Evolutionary conservation across 2,888 invertebrate genomes (phyloP).

Genomic region (Acanthosepion pharaonis): DNA sequence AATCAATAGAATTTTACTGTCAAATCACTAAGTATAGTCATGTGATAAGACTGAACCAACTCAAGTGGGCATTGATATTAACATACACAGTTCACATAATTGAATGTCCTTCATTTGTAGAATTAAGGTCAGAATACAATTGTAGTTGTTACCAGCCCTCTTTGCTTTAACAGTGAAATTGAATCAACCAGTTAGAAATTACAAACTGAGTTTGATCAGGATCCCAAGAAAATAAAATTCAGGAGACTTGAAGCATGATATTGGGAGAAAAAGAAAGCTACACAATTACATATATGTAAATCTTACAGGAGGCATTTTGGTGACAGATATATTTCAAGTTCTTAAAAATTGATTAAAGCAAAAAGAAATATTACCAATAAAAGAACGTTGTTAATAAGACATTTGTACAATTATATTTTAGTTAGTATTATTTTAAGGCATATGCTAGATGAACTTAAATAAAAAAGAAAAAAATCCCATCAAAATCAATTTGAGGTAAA

Average conservation of each 20-base stretch:
- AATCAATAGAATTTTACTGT: conserved; percentile 42
- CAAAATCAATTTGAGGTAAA: neutral
- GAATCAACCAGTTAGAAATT: neutral
- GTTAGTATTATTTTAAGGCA: neutral
- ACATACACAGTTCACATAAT: neutral
- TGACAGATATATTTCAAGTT: neutral
- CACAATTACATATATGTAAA: neutral
- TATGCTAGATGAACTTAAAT: neutral
- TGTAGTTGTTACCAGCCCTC: neutral
- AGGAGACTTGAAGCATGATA: neutral
- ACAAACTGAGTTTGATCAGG: neutral
- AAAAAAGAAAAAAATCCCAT: neutral
- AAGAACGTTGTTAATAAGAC: neutral
- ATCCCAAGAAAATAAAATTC: neutral
- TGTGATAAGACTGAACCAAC: conserved; percentile 34
- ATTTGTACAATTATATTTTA: neutral
- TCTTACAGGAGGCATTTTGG: neutral
- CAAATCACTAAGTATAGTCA: conserved; percentile 44
- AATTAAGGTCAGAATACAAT: conserved; percentile 33
- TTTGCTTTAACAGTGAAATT: neutral
- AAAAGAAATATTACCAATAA: neutral
- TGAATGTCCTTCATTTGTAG: conserved; percentile 23
- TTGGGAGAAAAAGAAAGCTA: neutral
- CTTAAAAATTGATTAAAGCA: neutral
- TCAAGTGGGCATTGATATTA: conserved; percentile 44